Evolutionary conservation across 2,888 invertebrate species (phyloP), one percentile per base, ranked within the genome.

Genomic region (Lasioglossum leucozonium): DNA sequence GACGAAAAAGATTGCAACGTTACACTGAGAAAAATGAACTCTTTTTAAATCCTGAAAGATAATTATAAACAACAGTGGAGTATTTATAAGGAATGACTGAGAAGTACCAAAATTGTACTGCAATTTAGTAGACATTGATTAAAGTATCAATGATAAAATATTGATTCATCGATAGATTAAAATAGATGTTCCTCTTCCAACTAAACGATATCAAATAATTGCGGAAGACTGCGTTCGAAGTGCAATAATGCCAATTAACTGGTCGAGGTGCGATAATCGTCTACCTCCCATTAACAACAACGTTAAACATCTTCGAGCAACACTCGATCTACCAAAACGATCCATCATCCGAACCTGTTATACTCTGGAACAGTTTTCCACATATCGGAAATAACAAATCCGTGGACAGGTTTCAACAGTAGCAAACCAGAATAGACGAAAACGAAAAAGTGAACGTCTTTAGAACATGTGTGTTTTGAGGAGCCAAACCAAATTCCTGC

Each of bases 391-490:
- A 58, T 74, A 73, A 79, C 73, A 44, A 55, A 75, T 42, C 42
- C 8, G 26, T 40, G 4, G n/a, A 69, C 30, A 58, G 73, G 47
- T 13, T 37, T 26, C 5, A 62, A 77, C 47, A 18, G 62, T 42
- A 58, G 47, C 26, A 40, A 67, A 67, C 13, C 30, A 58, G 55
- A 58, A 34, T n/a, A 44, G 16, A 58, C 65, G 71, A 77, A 22
- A 22, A 47, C 11, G 79, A 77, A 65, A 83, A 55, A 11, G 0
- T 4, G 44, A 42, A 65, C 87, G 87, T 89, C 34, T 67, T 93
- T 90, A 95, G 88, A 95, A 95, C 87, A 93, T 94, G 92, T 95
- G 94, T 88, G 95, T 95, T 91, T 95, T 95, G 88, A 93, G 94
- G 72, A 95, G 90, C 94, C 94, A 94, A 84, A 94, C 94, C 82